Evolutionary conservation across 2,113 vertebrate species (phyloP).

Genomic region (Corythornis vintsioides): DNA sequence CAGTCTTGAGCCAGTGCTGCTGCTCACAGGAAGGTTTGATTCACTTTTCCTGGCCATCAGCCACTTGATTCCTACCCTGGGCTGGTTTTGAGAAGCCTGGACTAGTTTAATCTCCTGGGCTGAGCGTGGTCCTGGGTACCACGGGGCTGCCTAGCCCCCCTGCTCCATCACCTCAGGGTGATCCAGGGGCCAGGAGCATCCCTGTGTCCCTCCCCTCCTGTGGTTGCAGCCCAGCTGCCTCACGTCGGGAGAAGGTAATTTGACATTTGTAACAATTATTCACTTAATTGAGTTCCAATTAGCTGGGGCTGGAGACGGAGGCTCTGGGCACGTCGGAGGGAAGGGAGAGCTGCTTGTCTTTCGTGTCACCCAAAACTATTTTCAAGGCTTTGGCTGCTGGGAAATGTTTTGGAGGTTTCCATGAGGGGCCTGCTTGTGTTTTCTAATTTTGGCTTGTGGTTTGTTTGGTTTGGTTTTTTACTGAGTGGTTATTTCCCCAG

Average conservation of each 20-base stretch:
- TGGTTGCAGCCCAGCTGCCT: background rate
- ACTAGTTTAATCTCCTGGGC: too few species aligned
- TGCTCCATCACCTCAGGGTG: rapidly evolving
- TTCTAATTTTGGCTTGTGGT: background rate
- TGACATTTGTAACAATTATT: conserved; percentile 80
- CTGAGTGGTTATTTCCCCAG: rapidly evolving
- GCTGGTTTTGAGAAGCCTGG: background rate
- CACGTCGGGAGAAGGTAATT: conserved; percentile 47
- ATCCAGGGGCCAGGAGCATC: background rate
- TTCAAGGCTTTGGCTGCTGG: background rate
- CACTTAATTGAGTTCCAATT: conserved; percentile 80
- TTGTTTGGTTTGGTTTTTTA: background rate
- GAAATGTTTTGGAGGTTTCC: background rate
- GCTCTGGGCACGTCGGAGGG: background rate
- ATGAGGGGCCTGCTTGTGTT: background rate
- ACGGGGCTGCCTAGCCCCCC: background rate
- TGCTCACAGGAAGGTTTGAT: background rate
- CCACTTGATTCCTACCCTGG: rapidly evolving
- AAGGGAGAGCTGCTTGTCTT: conserved; percentile 15
- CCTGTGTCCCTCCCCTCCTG: background rate
- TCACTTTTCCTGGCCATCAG: background rate
- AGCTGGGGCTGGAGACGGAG: conserved; percentile 57
- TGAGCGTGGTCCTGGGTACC: rapidly evolving
- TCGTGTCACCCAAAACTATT: background rate
- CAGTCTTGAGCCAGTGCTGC: rapidly evolving